These are phyloP conservation scores for Platycercus adscitus DNA, from an alignment of 2,113 vertebrate genomes.

Conservation along the genomic window DNA sequence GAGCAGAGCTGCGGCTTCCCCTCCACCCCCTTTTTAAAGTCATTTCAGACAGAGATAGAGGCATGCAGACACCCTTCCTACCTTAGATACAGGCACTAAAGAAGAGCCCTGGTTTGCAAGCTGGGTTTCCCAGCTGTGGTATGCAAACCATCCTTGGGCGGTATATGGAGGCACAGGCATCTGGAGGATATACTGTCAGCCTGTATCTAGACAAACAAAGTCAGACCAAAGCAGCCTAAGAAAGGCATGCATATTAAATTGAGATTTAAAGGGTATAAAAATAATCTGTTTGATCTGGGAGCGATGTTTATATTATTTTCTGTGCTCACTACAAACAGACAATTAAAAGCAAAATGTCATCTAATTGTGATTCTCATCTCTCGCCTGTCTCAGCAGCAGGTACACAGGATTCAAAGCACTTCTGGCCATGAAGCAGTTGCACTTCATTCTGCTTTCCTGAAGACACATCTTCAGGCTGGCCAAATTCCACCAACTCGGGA, in stretches of 20 bases:
- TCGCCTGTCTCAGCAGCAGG: constrained; percentile 38
- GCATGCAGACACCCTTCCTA: background rate
- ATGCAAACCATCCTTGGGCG: constrained; percentile 36
- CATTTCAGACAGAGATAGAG: background rate
- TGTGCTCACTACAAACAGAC: constrained; percentile 49
- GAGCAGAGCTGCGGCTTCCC: background rate
- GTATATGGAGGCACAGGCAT: background rate
- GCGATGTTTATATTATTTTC: constrained; percentile 54
- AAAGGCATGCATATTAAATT: constrained; percentile 55
- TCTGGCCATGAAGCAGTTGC: constrained; percentile 60
- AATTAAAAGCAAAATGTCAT: constrained; percentile 38
- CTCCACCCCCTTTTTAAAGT: background rate
- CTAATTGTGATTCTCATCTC: constrained; percentile 52
- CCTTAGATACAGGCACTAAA: background rate
- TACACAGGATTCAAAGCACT: constrained; percentile 57
- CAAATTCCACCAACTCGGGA: background rate
- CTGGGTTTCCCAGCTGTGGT: background rate
- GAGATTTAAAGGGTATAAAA: constrained; percentile 49
- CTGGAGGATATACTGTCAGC: background rate
- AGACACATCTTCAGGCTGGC: constrained; percentile 58
- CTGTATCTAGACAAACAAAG: constrained; percentile 46
- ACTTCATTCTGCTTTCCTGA: constrained; percentile 65
- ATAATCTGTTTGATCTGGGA: constrained; percentile 60
- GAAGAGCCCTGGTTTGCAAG: background rate
- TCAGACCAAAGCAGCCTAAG: constrained; percentile 20